These are phyloP conservation scores for Bacillus rossius DNA, from an alignment of 1,140 invertebrate genomes.

Conservation along the genomic window DNA sequence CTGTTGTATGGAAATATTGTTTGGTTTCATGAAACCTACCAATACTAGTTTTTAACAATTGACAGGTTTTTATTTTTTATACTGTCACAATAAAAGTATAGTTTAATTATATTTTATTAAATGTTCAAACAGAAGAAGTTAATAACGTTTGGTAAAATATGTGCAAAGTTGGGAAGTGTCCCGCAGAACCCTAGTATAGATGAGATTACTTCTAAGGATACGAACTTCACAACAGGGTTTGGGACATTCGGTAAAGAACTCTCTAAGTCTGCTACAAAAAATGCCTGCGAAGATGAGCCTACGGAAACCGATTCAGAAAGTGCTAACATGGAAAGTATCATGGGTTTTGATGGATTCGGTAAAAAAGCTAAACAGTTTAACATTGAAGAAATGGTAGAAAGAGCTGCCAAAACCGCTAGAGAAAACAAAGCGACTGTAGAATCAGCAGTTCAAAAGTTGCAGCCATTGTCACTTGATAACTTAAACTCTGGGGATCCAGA, in stretches of 20 bases:
- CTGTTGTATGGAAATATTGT: too few relatives aligned
- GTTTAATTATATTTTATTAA: too few relatives aligned
- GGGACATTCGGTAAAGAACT: constrained; percentile 50
- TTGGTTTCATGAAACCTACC: too few relatives aligned
- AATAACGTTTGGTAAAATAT: constrained; percentile 55
- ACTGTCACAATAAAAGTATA: too few relatives aligned
- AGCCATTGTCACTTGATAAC: constrained; percentile 24
- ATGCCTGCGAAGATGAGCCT: constrained; percentile 51
- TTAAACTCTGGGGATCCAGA: constrained; percentile 31
- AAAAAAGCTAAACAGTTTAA: constrained; percentile 73
- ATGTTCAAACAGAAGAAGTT: constrained; percentile 28
- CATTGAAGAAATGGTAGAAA: constrained; percentile 49
- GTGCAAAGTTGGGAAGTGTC: constrained; percentile 39
- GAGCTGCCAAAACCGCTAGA: constrained; percentile 42
- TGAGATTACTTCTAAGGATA: constrained; percentile 20
- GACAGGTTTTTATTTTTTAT: too few relatives aligned
- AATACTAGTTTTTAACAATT: too few relatives aligned
- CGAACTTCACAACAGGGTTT: constrained; percentile 43
- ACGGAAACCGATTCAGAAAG: constrained; percentile 62
- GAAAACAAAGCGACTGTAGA: constrained; percentile 28
- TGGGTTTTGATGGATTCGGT: constrained; percentile 71
- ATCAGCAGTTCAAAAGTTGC: constrained; percentile 30
- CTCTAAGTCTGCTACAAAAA: constrained; percentile 20
- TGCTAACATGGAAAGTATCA: constrained; percentile 58
- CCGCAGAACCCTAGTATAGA: constrained; percentile 18